These are phyloP conservation scores for Panorpa germanica DNA, from an alignment of 2,888 invertebrate species.

Conservation along the genomic window DNA sequence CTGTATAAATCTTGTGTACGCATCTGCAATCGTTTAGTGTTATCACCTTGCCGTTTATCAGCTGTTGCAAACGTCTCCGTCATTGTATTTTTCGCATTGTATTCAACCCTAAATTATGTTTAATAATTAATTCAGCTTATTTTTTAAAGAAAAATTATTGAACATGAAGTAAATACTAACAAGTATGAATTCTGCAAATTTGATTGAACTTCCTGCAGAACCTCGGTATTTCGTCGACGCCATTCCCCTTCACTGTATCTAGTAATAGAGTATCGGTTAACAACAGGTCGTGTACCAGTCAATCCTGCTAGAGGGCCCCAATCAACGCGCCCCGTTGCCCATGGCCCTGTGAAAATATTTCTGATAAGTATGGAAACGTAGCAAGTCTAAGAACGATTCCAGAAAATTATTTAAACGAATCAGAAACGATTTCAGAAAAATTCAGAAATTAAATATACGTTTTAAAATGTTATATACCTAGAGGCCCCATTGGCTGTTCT, in stretches of 20 bases:
- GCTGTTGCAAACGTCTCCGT: slow-evolving; percentile 41
- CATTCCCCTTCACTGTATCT: slow-evolving; percentile 55
- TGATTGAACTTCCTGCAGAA: slow-evolving; percentile 28
- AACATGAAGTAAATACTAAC: background rate
- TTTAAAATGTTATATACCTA: slow-evolving; percentile 17
- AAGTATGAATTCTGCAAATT: background rate
- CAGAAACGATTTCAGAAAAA: background rate
- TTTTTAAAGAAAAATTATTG: no score
- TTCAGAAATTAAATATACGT: no score
- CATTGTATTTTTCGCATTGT: slow-evolving; percentile 41
- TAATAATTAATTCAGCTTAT: no score
- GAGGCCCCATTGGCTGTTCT: slow-evolving; percentile 28
- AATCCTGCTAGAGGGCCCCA: slow-evolving; percentile 49
- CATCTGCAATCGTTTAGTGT: slow-evolving; percentile 40
- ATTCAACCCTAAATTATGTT: slow-evolving; percentile 26
- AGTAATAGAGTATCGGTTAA: slow-evolving; percentile 56
- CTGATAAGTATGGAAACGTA: background rate
- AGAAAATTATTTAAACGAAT: background rate
- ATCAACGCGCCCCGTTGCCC: slow-evolving; percentile 52
- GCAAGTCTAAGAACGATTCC: background rate
- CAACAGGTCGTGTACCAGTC: slow-evolving; percentile 54
- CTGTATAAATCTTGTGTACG: slow-evolving; percentile 48
- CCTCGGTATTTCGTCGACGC: slow-evolving; percentile 37
- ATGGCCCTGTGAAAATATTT: slow-evolving; percentile 40
- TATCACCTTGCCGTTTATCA: slow-evolving; percentile 48